phyloP scores from a whole-genome alignment of 2,797 vertebrate genomes.

The Microchirus variegatus region DNA sequence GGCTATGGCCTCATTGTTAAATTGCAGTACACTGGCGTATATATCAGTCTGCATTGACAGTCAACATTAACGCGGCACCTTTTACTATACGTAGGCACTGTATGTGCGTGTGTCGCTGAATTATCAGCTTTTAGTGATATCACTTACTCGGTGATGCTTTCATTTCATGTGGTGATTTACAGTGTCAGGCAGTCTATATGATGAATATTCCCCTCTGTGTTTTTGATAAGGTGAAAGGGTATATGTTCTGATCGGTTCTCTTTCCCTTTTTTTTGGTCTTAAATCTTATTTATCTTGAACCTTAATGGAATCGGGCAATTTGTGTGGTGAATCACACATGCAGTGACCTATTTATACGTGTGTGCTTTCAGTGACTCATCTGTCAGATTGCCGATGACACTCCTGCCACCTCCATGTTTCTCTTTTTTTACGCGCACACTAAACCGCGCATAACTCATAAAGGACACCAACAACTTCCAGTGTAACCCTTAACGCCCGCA shows the following conservation, averaged over 20 bases:
- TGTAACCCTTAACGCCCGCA: conserved; percentile 38
- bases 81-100: conserved; percentile 20
- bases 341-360: conserved; percentile 13
- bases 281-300: conserved; percentile 55
- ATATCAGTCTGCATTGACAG: conserved; percentile 45
- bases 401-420: conserved; percentile 36
- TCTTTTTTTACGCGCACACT: conserved; percentile 5
- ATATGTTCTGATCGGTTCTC: conserved; percentile 4
- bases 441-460: conserved; percentile 12
- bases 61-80: conserved; percentile 37
- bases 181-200: conserved; percentile 6
- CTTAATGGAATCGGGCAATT: conserved; percentile 43
- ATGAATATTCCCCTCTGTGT: conserved; percentile 26
- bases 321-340: conserved; percentile 18
- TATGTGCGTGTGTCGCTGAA: conserved; percentile 13
- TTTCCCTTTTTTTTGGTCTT: conserved; percentile 29
- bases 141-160: conserved; percentile 10
- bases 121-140: conserved; percentile 36
- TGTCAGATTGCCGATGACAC: conserved; percentile 42
- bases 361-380: conserved; percentile 45
- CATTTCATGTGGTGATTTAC: conserved; percentile 39
- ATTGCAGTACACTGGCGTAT: conserved; percentile 36
- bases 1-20: conserved; percentile 51
- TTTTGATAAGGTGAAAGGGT: conserved; percentile 35
- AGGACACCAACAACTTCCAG: conserved; percentile 40